Percentiles rank a stretch among this genome's conserved stretches.
Conservation (phyloP, 2,113 vertebrate species). For the Corvus hawaiiensis region DNA sequence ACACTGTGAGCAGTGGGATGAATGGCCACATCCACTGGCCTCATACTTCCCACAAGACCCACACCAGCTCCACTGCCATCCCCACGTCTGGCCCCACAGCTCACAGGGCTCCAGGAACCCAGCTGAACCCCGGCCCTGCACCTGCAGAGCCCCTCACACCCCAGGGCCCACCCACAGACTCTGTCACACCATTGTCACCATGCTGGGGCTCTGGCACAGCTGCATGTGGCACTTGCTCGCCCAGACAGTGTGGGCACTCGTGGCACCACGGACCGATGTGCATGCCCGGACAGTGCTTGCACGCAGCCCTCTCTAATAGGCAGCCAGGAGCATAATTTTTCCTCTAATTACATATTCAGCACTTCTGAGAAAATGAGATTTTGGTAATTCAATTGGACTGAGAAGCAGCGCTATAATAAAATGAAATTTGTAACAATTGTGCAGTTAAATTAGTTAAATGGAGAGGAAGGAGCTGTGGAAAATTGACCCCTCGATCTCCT, state of each 20-base stretch:
- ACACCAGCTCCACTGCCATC: accelerated
- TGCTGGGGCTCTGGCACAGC: neutral
- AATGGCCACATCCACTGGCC: accelerated
- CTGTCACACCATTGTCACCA: accelerated
- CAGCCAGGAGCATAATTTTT: constrained; percentile 75
- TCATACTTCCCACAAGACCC: accelerated
- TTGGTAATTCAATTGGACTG: constrained; percentile 91
- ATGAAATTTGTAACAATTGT: constrained; percentile 83
- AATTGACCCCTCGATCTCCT: constrained; percentile 78
- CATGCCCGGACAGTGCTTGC: neutral
- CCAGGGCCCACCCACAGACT: neutral
- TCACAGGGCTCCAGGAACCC: neutral
- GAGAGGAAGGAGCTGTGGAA: constrained; percentile 79
- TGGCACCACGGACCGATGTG: neutral
- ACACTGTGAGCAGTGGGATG: accelerated
- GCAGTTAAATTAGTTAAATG: constrained; percentile 85
- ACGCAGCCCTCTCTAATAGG: constrained; percentile 69
- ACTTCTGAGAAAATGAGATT: constrained; percentile 93
- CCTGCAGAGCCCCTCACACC: neutral
- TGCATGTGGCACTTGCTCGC: accelerated
- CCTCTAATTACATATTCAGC: constrained; percentile 89
- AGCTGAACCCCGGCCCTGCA: accelerated
- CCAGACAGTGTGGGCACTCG: accelerated
- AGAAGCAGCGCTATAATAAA: constrained; percentile 85
- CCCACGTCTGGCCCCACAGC: too few relatives aligned